These are phyloP conservation scores for Macrobrachium nipponense DNA, from an alignment of 1,140 invertebrate species.

Conservation along the genomic window DNA sequence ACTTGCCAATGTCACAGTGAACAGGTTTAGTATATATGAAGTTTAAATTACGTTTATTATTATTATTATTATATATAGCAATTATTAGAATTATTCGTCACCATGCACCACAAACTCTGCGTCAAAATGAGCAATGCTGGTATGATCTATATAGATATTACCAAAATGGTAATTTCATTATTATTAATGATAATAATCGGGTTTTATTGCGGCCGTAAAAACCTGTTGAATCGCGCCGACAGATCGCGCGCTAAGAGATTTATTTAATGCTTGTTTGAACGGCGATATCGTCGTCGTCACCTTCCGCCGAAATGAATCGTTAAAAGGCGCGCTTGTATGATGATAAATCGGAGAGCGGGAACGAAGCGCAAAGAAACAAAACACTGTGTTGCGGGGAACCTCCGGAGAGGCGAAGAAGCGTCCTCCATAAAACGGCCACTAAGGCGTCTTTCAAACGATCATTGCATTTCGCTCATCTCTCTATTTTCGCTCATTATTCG, in stretches of 20 bases:
- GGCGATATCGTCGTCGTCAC: too few relatives aligned
- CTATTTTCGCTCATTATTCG: slow-evolving; percentile 33
- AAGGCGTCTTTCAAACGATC: slow-evolving; percentile 25
- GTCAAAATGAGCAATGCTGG: too few relatives aligned
- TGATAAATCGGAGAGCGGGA: slow-evolving; percentile 1
- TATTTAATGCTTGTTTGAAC: background rate
- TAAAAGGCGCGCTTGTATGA: background rate
- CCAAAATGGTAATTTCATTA: too few relatives aligned
- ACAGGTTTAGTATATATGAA: background rate
- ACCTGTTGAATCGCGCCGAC: too few relatives aligned
- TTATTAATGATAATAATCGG: too few relatives aligned
- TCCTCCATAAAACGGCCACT: slow-evolving; percentile 26
- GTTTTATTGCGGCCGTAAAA: too few relatives aligned
- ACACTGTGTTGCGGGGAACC: slow-evolving; percentile 1
- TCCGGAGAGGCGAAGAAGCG: background rate
- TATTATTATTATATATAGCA: background rate
- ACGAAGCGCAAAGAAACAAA: slow-evolving; percentile 41
- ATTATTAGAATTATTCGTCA: too few relatives aligned
- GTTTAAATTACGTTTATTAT: background rate
- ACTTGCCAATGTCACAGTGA: too few relatives aligned
- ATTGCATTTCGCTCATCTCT: slow-evolving; percentile 25
- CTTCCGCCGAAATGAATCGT: background rate
- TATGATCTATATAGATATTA: too few relatives aligned
- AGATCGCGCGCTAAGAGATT: too few relatives aligned
- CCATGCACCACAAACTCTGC: too few relatives aligned